These are phyloP conservation scores for Psittacus erithacus DNA, from an alignment of 2,113 vertebrate species.

Conservation along the genomic window DNA sequence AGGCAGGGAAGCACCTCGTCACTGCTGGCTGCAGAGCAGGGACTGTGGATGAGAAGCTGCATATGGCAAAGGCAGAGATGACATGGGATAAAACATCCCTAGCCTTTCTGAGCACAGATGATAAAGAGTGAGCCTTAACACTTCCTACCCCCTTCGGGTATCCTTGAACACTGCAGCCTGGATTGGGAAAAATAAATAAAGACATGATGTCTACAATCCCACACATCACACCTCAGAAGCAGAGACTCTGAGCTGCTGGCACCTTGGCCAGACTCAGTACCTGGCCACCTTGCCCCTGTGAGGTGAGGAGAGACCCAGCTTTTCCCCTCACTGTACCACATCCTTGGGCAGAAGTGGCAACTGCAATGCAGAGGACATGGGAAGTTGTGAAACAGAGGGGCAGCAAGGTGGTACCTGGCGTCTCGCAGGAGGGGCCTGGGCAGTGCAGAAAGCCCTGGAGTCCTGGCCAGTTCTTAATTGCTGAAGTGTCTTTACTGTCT, in stretches of 20 bases:
- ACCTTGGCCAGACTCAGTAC: background rate
- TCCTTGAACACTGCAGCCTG: background rate
- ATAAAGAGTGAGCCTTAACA: background rate
- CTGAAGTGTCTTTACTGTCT: background rate
- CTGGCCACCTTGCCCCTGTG: background rate
- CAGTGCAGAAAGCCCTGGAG: background rate
- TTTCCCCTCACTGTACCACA: background rate
- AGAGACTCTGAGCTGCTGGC: background rate
- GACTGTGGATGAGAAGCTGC: background rate
- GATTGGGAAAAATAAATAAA: background rate
- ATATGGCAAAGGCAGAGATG: background rate
- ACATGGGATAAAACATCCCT: background rate
- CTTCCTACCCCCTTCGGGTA: background rate
- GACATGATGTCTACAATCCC: background rate
- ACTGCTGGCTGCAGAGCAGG: background rate
- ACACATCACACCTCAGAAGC: background rate
- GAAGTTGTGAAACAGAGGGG: background rate
- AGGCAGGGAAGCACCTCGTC: background rate
- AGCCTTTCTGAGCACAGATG: background rate
- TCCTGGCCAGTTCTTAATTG: background rate
- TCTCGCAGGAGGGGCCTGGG: background rate
- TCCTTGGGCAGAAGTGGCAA: background rate
- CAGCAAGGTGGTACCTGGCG: background rate
- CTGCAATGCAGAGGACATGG: background rate
- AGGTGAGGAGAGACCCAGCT: background rate